Evolutionary conservation across 2,797 vertebrate genomes (phyloP), one percentile per base, ranked within the genome.

Genomic region (Antrozous pallidus): DNA sequence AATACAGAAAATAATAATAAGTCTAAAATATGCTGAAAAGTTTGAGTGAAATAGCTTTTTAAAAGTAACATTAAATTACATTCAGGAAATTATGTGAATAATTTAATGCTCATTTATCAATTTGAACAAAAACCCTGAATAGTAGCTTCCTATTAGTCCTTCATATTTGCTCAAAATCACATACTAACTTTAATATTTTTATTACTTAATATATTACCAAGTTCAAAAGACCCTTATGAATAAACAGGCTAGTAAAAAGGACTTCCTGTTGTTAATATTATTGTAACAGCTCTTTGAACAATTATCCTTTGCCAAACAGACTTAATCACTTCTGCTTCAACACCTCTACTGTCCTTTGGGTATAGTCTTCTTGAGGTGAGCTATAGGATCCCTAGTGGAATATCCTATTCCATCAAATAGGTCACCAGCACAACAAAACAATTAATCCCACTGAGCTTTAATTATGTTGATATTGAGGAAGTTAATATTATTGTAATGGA

Each of bases 381-480:
- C 20, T 88, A 3, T 67, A 71, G 28, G 13, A 13, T 54, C 69
- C 54, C 90, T 79, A 77, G 85, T 77, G 93, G 79, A 88, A 42
- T 88, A 86, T 49, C 12, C 4, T 38, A 56, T 80, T 91, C 88
- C 88, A 61, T 93, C 91, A 94, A 94, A 45, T 67, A 47, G 77
- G 33, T 83, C 65, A 89, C 33, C n/a, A 74, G 7, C 31, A 69
- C 31, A 96, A 63, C 54, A 84, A 78, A 83, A 63, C 70, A 95
- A 95, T 93, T 93, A 88, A 69, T 95, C 75, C 84, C 86, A 91
- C 83, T 94, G 95, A 90, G 90, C 20, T 93, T 94, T 93, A 95
- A 56, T 88, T 67, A 91, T 26, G 33, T 65, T 92, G 65, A 17
- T 67, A 18, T 65, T 73, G 22, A 94, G 2, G 6, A 91, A 90